Base-by-base conservation (phyloP, 2,888 invertebrate genomes). In the Stramonita haemastoma region DNA sequence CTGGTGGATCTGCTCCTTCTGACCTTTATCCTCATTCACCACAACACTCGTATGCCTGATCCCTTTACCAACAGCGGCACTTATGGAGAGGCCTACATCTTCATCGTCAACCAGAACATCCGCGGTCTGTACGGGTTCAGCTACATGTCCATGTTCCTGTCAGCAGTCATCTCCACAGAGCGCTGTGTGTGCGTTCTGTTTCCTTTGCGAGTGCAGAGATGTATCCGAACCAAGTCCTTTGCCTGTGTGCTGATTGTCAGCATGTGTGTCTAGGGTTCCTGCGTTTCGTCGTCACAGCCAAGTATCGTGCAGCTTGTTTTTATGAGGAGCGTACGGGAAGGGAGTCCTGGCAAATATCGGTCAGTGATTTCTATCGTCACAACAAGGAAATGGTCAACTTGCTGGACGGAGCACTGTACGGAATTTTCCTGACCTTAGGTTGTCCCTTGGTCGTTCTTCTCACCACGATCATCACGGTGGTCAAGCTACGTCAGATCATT, bases 101-200 rank as follows among this genome's bases (percentile, higher is more conserved):
- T 29, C 46, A 34, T 84, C 26, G 29, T 88, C 8, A 34, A 88
- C 84, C 34, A 66, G 19, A 70, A 70, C n/a, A 19, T 88, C 46
- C n/a, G 46, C 0, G 88, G 88, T n/a, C 19, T 88, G 5, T 84
- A 88, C 34, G 88, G 88, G 22, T 0, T 88, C 15, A 26, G 46
- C 19, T 88, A 84, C 46, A 84, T n/a, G 15, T 70, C 84, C 13
- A 36, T 29, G 83, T 84, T 88, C 22, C 29, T 88, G 4, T 84
- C 88, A n/a, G 60, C 66, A 13, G 32, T 66, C 46, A 88, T 88
- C 46, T 88, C 88, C 26, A 36, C n/a, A 11, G 88, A 88, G 13
- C 32, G 88, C 17, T 88, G 88, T 46, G 26, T 88, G 17, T 88
- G 88, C 32, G 84, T 88, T 36, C 29, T 88, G 70, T 83, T 88